Evolutionary conservation across 2,113 vertebrate genomes (phyloP).

Genomic region (Lates calcarifer): DNA sequence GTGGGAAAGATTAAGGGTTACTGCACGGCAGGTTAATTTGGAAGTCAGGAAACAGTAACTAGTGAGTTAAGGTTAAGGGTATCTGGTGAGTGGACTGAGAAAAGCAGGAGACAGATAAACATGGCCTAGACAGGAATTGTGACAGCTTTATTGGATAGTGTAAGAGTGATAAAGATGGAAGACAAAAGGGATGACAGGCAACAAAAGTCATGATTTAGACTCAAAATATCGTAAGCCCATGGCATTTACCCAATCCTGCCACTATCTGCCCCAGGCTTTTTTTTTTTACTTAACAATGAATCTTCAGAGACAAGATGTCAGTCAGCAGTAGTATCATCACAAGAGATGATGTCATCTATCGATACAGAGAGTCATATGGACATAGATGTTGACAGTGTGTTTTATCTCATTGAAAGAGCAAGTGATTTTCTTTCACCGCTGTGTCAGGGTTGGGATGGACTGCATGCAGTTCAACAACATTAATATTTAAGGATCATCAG

Average conservation of each 20-base stretch:
- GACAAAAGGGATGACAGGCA: conserved; percentile 23
- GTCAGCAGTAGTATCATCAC: conserved; percentile 48
- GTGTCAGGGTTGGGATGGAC: conserved; percentile 75
- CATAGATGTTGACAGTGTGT: conserved; percentile 59
- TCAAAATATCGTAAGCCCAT: conserved; percentile 22
- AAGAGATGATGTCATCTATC: conserved; percentile 52
- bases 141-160: conserved; percentile 1
- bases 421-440: conserved; percentile 73
- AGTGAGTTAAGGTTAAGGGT: background rate
- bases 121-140: background rate
- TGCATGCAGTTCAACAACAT: conserved; percentile 75
- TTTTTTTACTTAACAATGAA: conserved; percentile 39
- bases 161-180: conserved; percentile 24
- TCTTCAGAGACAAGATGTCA: conserved; percentile 57
- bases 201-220: conserved; percentile 35
- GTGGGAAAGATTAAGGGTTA: background rate
- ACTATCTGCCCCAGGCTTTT: background rate
- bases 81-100: background rate
- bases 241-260: conserved; percentile 3
- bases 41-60: background rate
- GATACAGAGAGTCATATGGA: conserved; percentile 53
- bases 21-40: background rate
- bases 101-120: background rate
- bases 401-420: conserved; percentile 74
- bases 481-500: conserved; percentile 79